Base-by-base conservation (phyloP, 1,140 invertebrate species). In the Cydia pomonella region DNA sequence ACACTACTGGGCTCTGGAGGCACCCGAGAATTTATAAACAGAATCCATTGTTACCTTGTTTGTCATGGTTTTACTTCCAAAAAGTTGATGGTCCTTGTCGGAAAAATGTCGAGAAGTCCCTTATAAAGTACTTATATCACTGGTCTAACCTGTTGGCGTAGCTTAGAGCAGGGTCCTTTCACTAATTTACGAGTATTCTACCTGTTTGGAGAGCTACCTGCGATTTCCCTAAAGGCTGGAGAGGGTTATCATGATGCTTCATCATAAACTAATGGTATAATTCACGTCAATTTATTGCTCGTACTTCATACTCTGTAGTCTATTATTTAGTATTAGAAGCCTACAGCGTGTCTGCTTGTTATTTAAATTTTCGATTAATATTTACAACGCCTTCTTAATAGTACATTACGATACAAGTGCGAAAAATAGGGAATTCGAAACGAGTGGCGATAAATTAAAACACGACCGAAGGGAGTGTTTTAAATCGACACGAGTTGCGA, bases 221-320 rank as follows among this genome's bases (percentile, higher is more conserved):
- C 53, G 18, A 59, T 59, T 59, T 59, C 53, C 21, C 53, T 59
- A 59, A 10, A 50, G 47, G 47, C n/a, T 18, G n/a, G n/a, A 50
- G 16, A 59, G 2, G 53, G 53, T 23, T 59, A 59, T 59, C 53
- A 59, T 10, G 21, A 59, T 59, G 53, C 21, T 23, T 18, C 53
- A 12, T 23, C 53, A 0, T 12, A 23, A 23, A 59, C 18, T 59
- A 10, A 59, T 59, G 16, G 21, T 23, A 9, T 18, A 47, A 47
- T 47, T 18, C n/a, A 53, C 53, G 53, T 12, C 53, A 59, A 59
- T 59, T 59, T 23, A 23, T 23, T 59, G 53, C 12, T 44, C 10
- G 41, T 0, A 12, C 10, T 44, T 44, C 41, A 16, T 13, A 23
- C 53, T 21, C 9, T 59, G 16, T 59, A 9, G 53, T 23, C 21